These are phyloP conservation scores for Unio pictorum DNA, from an alignment of 2,888 invertebrate species.

Conservation along the genomic window DNA sequence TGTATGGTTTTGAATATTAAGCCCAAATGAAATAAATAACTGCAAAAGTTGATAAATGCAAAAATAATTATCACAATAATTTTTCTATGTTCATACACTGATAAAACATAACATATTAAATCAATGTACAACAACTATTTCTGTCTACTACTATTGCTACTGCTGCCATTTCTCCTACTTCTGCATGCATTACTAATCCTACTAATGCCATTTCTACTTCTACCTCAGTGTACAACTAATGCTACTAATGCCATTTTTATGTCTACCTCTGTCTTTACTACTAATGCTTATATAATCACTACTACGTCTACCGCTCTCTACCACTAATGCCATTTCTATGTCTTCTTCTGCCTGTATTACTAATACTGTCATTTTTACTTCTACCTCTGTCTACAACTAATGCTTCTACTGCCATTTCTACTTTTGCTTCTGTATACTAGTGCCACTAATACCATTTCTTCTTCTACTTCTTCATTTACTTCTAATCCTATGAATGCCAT, in stretches of 20 bases:
- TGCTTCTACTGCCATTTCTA: background rate
- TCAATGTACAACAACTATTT: background rate
- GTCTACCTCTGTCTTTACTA: background rate
- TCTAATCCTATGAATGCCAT: background rate
- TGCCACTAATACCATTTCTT: background rate
- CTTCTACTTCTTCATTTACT: background rate
- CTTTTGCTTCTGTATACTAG: background rate
- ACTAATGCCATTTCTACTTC: background rate
- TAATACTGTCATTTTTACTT: background rate
- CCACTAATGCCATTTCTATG: slow-evolving; percentile 1
- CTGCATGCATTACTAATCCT: background rate
- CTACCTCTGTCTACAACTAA: background rate
- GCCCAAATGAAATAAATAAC: too few relatives aligned
- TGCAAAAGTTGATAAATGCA: too few relatives aligned
- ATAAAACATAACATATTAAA: too few relatives aligned
- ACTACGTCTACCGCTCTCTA: background rate
- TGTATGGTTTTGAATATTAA: too few relatives aligned
- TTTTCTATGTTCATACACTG: too few relatives aligned
- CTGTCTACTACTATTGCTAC: background rate
- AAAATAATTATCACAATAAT: too few relatives aligned
- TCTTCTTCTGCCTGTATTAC: background rate
- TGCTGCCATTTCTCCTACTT: slow-evolving; percentile 1
- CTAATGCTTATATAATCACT: background rate
- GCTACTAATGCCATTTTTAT: background rate
- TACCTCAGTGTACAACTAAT: background rate